Evolutionary conservation across 2,888 invertebrate genomes (phyloP).

Genomic region (Ophion costatus): DNA sequence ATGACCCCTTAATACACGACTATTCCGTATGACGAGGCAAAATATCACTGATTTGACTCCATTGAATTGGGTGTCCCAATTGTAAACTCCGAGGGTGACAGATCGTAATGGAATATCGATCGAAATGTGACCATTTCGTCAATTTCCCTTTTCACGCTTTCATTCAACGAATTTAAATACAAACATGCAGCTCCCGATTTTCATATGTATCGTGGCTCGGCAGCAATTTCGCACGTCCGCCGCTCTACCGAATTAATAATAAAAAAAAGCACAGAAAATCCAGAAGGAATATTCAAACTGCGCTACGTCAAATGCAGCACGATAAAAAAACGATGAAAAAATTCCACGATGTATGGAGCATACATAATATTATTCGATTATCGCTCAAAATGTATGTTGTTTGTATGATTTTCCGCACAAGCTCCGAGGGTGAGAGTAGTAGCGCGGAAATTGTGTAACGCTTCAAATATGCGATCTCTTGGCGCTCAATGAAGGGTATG

Average conservation of each 20-base stretch:
- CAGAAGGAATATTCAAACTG: neutral
- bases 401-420: neutral
- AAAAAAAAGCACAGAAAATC: neutral
- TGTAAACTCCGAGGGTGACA: neutral
- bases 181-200: neutral
- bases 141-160: neutral
- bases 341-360: neutral
- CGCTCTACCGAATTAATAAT: slow-evolving; percentile 7
- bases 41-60: no score
- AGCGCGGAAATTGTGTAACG: neutral
- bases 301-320: neutral
- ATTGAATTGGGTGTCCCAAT: no score
- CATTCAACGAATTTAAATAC: slow-evolving; percentile 1
- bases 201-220: no score
- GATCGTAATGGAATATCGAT: neutral
- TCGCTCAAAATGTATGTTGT: slow-evolving; percentile 9
- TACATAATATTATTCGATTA: slow-evolving; percentile 24
- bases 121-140: neutral
- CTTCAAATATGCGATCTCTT: neutral
- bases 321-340: slow-evolving; percentile 4
- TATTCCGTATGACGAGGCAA: neutral
- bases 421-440: neutral
- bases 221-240: neutral
- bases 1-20: neutral
- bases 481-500: neutral